Percentiles rank a stretch among this genome's conserved stretches.
phyloP scores from a whole-genome alignment of 2,888 invertebrate genomes.

The Epinotia nisella region DNA sequence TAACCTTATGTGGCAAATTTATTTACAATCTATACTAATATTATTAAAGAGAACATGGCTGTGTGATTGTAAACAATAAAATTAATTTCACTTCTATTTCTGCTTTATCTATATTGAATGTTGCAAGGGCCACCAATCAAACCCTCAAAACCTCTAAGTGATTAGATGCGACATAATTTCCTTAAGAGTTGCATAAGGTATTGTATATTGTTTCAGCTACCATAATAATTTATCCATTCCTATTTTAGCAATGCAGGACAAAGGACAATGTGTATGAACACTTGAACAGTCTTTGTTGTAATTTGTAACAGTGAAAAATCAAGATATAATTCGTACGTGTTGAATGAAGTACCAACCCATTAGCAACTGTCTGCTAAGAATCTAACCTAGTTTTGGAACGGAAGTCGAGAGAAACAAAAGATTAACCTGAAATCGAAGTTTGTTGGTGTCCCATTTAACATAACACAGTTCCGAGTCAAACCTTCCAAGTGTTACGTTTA shows the following conservation, averaged over 20 bases:
- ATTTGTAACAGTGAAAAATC: neutral
- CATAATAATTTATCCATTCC: neutral
- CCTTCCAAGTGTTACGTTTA: slow-evolving; percentile 44
- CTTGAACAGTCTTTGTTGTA: neutral
- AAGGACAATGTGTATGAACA: neutral
- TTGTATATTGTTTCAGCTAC: slow-evolving; percentile 1
- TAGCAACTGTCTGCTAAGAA: slow-evolving; percentile 15
- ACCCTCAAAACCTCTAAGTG: slow-evolving; percentile 22
- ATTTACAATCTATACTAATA: too few relatives aligned
- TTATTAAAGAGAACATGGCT: too few relatives aligned
- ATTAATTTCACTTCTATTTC: neutral
- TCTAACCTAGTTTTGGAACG: neutral
- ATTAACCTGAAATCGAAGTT: slow-evolving; percentile 39
- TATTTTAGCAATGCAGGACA: neutral
- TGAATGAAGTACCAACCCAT: slow-evolving; percentile 2
- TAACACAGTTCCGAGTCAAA: slow-evolving; percentile 33
- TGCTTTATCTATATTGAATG: slow-evolving; percentile 24
- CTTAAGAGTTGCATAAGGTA: slow-evolving; percentile 1
- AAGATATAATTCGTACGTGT: neutral
- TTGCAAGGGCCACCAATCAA: slow-evolving; percentile 9
- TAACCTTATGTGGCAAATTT: too few relatives aligned
- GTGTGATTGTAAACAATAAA: neutral
- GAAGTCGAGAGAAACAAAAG: slow-evolving; percentile 34
- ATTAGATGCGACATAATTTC: slow-evolving; percentile 22
- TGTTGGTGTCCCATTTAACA: slow-evolving; percentile 37